These are phyloP conservation scores for Myripristis murdjan DNA, from an alignment of 2,797 vertebrate species.

Conservation along the genomic window DNA sequence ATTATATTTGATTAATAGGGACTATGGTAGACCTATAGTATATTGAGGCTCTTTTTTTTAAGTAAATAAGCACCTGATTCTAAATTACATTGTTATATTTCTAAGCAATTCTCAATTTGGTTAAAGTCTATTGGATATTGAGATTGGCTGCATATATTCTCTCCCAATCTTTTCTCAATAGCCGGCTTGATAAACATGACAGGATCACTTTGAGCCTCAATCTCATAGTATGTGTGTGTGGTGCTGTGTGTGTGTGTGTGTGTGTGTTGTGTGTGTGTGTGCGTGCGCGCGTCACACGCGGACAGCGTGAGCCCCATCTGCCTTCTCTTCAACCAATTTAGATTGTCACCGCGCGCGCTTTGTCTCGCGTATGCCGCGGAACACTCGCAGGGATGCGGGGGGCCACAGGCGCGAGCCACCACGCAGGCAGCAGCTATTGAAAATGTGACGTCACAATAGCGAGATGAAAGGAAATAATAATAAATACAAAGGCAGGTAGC, in stretches of 20 bases:
- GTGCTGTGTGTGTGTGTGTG: slow-evolving; percentile 52
- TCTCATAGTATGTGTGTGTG: slow-evolving; percentile 65
- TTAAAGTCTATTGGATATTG: slow-evolving; percentile 24
- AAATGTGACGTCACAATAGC: slow-evolving; percentile 67
- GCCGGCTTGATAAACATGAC: slow-evolving; percentile 69
- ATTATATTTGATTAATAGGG: neutral
- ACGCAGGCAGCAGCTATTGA: slow-evolving; percentile 24
- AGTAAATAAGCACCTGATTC: slow-evolving; percentile 1
- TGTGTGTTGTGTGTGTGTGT: neutral
- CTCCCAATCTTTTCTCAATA: slow-evolving; percentile 24
- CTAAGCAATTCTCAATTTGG: slow-evolving; percentile 9
- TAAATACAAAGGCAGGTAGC: neutral
- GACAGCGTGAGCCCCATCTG: slow-evolving; percentile 93
- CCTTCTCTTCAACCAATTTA: slow-evolving; percentile 93
- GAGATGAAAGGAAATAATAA: slow-evolving; percentile 14
- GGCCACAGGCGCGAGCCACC: slow-evolving; percentile 40
- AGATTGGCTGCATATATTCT: slow-evolving; percentile 37
- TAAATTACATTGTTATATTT: slow-evolving; percentile 2
- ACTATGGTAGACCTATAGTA: neutral
- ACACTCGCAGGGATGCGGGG: slow-evolving; percentile 31
- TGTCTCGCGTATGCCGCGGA: slow-evolving; percentile 89
- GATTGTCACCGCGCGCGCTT: slow-evolving; percentile 90
- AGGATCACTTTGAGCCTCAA: slow-evolving; percentile 57
- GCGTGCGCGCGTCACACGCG: slow-evolving; percentile 71
- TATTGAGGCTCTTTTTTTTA: slow-evolving; percentile 2